Evolutionary conservation across 2,888 invertebrate species (phyloP).

Genomic region (Crossocerus cetratus): DNA sequence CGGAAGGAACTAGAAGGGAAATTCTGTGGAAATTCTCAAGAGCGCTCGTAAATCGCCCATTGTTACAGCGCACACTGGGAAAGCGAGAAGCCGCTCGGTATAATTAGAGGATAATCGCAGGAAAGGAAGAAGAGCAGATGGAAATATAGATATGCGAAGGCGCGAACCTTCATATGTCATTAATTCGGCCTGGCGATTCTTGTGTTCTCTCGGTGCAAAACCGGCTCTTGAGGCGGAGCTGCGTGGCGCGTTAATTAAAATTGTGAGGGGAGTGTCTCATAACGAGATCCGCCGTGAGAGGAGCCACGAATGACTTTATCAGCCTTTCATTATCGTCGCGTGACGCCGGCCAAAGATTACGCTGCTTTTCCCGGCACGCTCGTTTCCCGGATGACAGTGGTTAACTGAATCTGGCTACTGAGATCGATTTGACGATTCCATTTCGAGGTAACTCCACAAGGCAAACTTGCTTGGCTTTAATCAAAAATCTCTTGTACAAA

Average conservation of each 20-base stretch:
- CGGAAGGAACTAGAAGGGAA: neutral
- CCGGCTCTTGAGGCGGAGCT: neutral
- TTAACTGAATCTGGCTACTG: neutral
- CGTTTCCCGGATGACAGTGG: conserved; percentile 12
- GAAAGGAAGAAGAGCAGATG: neutral
- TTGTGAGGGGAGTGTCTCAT: neutral
- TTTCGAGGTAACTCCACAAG: too few species aligned
- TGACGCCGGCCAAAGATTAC: conserved; percentile 8
- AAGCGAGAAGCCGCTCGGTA: neutral
- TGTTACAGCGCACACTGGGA: neutral
- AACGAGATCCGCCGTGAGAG: neutral
- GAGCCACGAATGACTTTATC: conserved; percentile 3
- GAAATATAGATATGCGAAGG: neutral
- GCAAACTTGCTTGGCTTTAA: too few species aligned
- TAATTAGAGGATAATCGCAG: conserved; percentile 29
- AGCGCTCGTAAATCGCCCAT: neutral
- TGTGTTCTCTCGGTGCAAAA: too few species aligned
- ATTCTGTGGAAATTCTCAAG: conserved; percentile 21
- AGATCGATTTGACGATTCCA: too few species aligned
- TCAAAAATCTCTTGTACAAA: too few species aligned
- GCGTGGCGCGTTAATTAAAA: neutral
- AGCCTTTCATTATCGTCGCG: conserved; percentile 24
- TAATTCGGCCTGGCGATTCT: too few species aligned
- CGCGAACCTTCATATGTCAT: too few species aligned
- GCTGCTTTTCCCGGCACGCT: neutral